These are phyloP conservation scores for Megaustenia siamemsis DNA, from an alignment of 2,888 invertebrate genomes.

Conservation along the genomic window DNA sequence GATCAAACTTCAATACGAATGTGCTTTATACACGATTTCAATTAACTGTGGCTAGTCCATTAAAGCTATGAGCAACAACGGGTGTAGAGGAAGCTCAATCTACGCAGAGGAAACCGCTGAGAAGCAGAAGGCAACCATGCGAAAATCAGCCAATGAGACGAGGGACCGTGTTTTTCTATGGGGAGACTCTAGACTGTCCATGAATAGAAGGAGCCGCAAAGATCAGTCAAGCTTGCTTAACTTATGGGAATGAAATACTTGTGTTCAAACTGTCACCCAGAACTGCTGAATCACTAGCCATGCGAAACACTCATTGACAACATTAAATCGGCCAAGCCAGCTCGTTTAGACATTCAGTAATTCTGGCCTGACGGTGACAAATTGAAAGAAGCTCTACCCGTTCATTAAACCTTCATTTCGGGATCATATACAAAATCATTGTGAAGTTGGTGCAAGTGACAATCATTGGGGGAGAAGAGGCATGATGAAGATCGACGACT, in stretches of 20 bases:
- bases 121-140: slow-evolving; percentile 3
- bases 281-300: not conserved
- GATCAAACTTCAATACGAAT: no score
- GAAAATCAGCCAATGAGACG: not conserved
- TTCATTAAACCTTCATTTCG: not conserved
- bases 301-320: not conserved
- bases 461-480: no score
- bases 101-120: not conserved
- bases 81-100: not conserved
- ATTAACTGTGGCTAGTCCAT: slow-evolving; percentile 1
- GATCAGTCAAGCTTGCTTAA: slow-evolving; percentile 17
- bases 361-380: not conserved
- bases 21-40: not conserved
- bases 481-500: not conserved
- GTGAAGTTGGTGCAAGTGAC: no score
- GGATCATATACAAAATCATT: not conserved
- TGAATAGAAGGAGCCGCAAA: not conserved
- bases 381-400: not conserved
- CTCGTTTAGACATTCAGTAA: slow-evolving; percentile 3
- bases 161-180: not conserved
- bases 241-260: not conserved
- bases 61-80: not conserved
- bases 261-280: not conserved
- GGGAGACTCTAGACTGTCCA: not conserved
- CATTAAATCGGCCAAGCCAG: not conserved